Evolutionary conservation across 2,113 vertebrate genomes (phyloP).

Genomic region (Coregonus clupeaformis): DNA sequence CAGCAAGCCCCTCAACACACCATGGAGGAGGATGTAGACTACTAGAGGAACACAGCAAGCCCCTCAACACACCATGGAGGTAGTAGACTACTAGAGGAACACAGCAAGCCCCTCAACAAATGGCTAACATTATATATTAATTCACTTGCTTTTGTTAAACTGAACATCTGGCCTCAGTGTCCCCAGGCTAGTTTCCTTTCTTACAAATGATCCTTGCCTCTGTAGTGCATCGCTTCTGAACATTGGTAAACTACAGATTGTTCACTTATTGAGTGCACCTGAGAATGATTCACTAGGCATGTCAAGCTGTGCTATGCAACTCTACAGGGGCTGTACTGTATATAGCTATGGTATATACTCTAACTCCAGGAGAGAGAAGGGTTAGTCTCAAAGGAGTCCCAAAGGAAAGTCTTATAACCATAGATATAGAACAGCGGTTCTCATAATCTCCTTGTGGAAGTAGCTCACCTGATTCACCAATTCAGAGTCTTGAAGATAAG

Average conservation of each 20-base stretch:
- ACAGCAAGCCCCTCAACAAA: conserved; percentile 13
- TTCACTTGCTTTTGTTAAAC: conserved; percentile 30
- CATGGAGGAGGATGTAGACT: too few relatives aligned
- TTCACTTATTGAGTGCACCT: neutral
- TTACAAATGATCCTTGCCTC: conserved; percentile 9
- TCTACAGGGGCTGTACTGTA: neutral
- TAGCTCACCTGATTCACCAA: too few relatives aligned
- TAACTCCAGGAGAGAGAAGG: neutral
- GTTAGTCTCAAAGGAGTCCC: too few relatives aligned
- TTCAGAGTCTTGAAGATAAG: too few relatives aligned
- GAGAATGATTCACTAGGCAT: neutral
- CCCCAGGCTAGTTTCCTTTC: conserved; percentile 23
- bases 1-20: too few relatives aligned
- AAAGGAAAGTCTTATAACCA: neutral
- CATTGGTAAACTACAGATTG: conserved; percentile 44
- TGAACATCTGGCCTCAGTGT: conserved; percentile 35
- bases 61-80: too few relatives aligned
- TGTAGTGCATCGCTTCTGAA: conserved; percentile 6
- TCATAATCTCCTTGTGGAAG: neutral
- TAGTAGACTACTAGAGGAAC: neutral
- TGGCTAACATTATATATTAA: conserved; percentile 33
- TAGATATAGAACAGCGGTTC: neutral
- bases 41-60: too few relatives aligned
- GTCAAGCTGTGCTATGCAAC: neutral
- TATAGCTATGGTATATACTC: neutral